Evolutionary conservation across 2,797 vertebrate species (phyloP).

Genomic region (Phyllotis vaccarum): DNA sequence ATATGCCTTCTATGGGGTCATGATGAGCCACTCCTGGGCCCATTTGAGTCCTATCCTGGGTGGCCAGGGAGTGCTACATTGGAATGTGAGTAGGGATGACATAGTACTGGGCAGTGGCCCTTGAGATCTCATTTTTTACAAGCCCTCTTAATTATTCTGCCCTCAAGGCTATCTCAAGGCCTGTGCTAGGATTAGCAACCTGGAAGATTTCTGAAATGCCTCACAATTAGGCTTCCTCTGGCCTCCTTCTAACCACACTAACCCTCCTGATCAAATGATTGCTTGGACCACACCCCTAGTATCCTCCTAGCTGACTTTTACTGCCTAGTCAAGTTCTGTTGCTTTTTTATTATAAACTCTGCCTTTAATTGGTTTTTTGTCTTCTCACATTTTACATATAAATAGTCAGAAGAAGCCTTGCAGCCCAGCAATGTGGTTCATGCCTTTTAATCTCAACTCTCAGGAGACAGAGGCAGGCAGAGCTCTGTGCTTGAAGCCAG

Average conservation of each 20-base stretch:
- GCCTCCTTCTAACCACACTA: not conserved
- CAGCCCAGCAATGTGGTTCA: not conserved
- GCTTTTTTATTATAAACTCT: not conserved
- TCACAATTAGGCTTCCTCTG: not conserved
- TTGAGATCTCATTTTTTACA: not conserved
- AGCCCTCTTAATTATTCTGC: not conserved
- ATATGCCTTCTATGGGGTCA: not conserved
- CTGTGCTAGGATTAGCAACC: not conserved
- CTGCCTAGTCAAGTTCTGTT: not conserved
- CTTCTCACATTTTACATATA: not conserved
- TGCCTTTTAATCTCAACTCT: not conserved
- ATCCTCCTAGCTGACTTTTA: not conserved
- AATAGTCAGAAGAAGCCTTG: not conserved
- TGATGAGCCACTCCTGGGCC: not conserved
- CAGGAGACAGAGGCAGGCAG: not conserved
- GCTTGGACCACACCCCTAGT: not conserved
- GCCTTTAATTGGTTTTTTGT: slow-evolving; percentile 32
- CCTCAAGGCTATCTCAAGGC: not conserved
- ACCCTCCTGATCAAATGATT: not conserved
- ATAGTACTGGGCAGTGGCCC: not conserved
- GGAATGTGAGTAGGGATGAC: not conserved
- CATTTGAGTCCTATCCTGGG: not conserved
- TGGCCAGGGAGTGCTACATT: not conserved
- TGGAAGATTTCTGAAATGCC: not conserved
- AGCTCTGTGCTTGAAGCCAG: not conserved